Evolutionary conservation across 2,113 vertebrate species (phyloP), one percentile per base, ranked within the genome.

Genomic region (Xiphorhynchus elegans): DNA sequence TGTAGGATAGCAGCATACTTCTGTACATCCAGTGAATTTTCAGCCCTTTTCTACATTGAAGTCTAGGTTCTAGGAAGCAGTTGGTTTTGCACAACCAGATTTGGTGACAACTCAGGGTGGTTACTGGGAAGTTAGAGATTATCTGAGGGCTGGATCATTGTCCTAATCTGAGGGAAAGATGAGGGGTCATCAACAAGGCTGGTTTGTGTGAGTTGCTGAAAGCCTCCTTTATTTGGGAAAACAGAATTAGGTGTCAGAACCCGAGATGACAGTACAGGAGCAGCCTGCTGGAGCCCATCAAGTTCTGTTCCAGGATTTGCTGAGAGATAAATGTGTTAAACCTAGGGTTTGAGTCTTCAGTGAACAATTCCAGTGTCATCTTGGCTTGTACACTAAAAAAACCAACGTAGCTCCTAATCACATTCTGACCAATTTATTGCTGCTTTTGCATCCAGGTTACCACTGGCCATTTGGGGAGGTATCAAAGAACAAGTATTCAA

Each of bases 151-250:
- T 76, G 70, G 50, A 76, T 94, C 2, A 0, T 76, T 92, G 70
- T 53, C 72, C 39, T 69, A 40, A 85, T 53, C n/a, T 82, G 63
- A 73, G 53, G 75, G 56, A 75, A 82, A 55, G 53, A 52, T 50
- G 53, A 87, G 64, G 44, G 59, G 64, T 87, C 67, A 73, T 82
- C 50, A 29, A 63, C 40, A 37, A 26, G 87, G 44, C 62, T 92
- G n/a, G 46, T 62, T 90, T 87, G n/a, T 82, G 46, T 90, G 53
- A 75, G 44, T 62, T 90, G 53, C 74, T 93, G 81, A 91, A 93
- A 93, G 44, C 28, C 10, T 78, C 3, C 39, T 84, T 4, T 1
- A 12, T 75, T 79, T 73, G n/a, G 37, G 62, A 94, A 89, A 79
- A 64, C 25, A 79, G 64, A 77, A 93, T n/a, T 44, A 64, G 37